Conservation (phyloP, 2,888 invertebrate genomes). For the Phyto melanocephala region DNA sequence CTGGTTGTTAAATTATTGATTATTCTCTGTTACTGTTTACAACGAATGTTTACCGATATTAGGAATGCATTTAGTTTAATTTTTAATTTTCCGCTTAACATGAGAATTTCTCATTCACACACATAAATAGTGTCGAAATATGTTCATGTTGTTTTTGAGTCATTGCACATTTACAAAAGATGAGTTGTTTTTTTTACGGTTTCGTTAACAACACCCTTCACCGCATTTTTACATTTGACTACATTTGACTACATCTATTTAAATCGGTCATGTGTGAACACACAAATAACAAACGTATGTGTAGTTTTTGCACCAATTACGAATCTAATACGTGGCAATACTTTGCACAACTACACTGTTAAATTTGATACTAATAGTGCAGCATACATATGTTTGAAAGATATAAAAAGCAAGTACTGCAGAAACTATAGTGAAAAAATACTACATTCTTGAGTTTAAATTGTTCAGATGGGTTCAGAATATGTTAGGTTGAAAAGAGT, state of each 20-base stretch:
- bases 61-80: background rate
- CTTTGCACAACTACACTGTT: background rate
- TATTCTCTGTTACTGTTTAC: background rate
- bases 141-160: background rate
- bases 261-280: conserved; percentile 1
- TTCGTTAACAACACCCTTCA: background rate
- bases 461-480: too few species aligned
- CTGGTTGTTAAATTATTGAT: conserved; percentile 1
- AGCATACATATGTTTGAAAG: too few species aligned
- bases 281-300: conserved; percentile 4
- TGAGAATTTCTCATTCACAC: background rate
- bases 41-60: background rate
- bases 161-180: conserved; percentile 13
- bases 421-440: too few species aligned
- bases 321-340: background rate
- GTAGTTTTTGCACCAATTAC: conserved; percentile 8
- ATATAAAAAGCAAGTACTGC: too few species aligned
- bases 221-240: background rate
- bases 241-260: background rate
- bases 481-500: too few species aligned
- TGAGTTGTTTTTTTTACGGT: background rate
- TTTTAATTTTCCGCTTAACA: conserved; percentile 2
- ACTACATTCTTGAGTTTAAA: too few species aligned
- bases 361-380: too few species aligned
- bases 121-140: background rate